Evolutionary conservation across 2,888 invertebrate species (phyloP), one percentile per base, ranked within the genome.

Genomic region (Aleiodes alternator): DNA sequence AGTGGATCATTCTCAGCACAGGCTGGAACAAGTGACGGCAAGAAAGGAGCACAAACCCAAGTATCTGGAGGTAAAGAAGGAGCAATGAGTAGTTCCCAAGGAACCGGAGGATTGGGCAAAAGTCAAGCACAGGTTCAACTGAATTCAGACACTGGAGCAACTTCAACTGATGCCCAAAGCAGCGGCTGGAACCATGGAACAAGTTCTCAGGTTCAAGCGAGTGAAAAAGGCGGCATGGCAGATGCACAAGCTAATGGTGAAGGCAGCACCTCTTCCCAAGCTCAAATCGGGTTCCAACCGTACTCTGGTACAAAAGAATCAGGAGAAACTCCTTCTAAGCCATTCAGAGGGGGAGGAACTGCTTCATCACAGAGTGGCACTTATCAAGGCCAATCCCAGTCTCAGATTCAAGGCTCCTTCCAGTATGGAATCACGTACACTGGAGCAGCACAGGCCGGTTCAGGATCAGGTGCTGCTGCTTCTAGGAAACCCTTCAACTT

Each of bases 211-310:
- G 95, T 96, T 0, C 94, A 95, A 90, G 96, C 96, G 3, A 94
- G 95, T 79, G 92, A 93, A 43, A 95, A 94, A 88, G 96, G 96
- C 16, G 96, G 96, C 4, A 92, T 96, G 91, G 96, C 96, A 1
- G 96, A 96, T 87, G 95, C 96, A 0, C 96, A 96, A 90, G 95
- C 96, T 0, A 94, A 94, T 83, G 96, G 96, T 0, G 94, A 95
- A 3, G 96, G 96, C 4, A 95, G 94, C 83, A 96, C 96, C 0
- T 96, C 95, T 0, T 96, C 96, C 48, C 96, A 96, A 90, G 96
- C 96, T 3, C 96, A 96, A 90, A 96, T 96, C 77, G 96, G 96
- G 0, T 96, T 96, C 85, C 93, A 94, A 70, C 96, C 96, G 0
- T 93, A 93, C 81, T 92, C 93, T 82, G 83, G 83, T 4, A 78